phyloP scores from a whole-genome alignment of 2,888 invertebrate species.

The Calephelis perditalis region DNA sequence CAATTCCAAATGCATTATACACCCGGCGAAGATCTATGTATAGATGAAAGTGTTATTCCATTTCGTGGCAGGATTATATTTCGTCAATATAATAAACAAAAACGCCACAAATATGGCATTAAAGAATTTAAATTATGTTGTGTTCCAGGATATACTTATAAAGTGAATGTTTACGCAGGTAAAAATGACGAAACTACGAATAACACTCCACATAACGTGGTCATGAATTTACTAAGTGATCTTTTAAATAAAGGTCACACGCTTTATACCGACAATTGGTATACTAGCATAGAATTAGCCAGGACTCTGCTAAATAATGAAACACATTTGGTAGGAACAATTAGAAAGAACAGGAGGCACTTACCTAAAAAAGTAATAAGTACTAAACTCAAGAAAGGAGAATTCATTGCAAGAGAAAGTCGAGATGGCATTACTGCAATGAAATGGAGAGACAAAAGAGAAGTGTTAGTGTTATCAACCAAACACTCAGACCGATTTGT shows the following conservation, averaged over 20 bases:
- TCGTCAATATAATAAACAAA: too few species aligned
- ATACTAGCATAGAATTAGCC: conserved; percentile 12
- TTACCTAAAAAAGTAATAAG: not conserved
- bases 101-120: too few species aligned
- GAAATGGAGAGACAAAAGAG: not conserved
- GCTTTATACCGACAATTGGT: not conserved
- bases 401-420: not conserved
- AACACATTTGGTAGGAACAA: conserved; percentile 2
- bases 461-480: not conserved
- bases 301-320: conserved; percentile 4
- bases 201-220: too few species aligned
- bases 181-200: too few species aligned
- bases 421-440: not conserved
- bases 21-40: too few species aligned
- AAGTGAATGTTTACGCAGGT: too few species aligned
- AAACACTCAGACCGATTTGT: not conserved
- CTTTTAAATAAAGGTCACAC: too few species aligned
- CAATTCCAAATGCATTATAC: too few species aligned
- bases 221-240: conserved; percentile 2
- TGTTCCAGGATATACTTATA: too few species aligned
- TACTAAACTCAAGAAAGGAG: conserved; percentile 4
- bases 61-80: too few species aligned
- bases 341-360: conserved; percentile 7
- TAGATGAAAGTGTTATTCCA: too few species aligned
- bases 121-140: too few species aligned